These are phyloP conservation scores for Cassiopea xamachana DNA, from an alignment of 30 jellyfish, hydroid and myxozoan genomes.

Conservation along the genomic window DNA sequence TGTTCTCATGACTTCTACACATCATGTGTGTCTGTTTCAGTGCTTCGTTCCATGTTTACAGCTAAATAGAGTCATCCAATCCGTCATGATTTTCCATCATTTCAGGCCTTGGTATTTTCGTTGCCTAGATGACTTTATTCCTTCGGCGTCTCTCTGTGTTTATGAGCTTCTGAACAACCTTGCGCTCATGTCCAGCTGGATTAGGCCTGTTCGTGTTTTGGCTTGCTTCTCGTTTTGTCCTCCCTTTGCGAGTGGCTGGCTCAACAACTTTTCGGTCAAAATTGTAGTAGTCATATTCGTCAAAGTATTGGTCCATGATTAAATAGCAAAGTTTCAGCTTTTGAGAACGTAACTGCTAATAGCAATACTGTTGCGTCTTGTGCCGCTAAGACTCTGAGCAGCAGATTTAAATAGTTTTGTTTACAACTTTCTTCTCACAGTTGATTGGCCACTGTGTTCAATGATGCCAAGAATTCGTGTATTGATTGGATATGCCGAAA, in stretches of 20 bases:
- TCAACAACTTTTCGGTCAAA: slow-evolving; percentile 83
- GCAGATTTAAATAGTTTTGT: background rate
- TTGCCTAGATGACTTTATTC: slow-evolving; percentile 10
- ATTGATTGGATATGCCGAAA: background rate
- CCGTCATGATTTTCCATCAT: background rate
- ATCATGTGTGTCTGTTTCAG: background rate
- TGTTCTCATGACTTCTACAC: background rate
- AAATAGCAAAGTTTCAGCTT: background rate
- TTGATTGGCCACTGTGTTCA: slow-evolving; percentile 5
- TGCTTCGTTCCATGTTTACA: background rate
- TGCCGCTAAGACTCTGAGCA: background rate
- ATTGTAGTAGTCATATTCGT: slow-evolving; percentile 95
- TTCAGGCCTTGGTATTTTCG: background rate
- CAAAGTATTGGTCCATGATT: slow-evolving; percentile 89
- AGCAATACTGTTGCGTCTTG: too few relatives aligned
- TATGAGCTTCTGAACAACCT: slow-evolving; percentile 75
- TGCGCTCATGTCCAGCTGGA: slow-evolving; percentile 98
- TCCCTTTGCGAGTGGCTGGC: slow-evolving; percentile 91
- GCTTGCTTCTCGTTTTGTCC: slow-evolving; percentile 91
- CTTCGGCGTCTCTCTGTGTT: slow-evolving; percentile 87
- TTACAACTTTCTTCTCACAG: background rate
- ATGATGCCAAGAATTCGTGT: background rate
- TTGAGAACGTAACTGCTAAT: too few relatives aligned
- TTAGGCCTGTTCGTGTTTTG: slow-evolving; percentile 85
- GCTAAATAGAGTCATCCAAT: background rate